These are phyloP conservation scores for Anastatus disparis DNA, from an alignment of 1,140 invertebrate genomes.

Conservation along the genomic window DNA sequence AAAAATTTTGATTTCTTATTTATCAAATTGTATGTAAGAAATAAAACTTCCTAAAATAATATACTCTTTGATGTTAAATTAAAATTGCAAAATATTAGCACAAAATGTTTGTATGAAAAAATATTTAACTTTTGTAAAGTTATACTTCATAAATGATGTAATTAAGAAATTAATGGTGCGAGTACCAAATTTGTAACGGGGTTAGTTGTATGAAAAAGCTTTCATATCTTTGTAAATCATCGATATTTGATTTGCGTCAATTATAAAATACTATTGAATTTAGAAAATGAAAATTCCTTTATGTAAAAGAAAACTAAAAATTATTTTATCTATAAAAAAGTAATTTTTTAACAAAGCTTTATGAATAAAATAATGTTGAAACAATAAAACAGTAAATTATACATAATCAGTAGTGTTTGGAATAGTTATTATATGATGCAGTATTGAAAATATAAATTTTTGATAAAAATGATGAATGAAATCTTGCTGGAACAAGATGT, in stretches of 20 bases:
- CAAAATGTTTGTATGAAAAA: conserved; percentile 5
- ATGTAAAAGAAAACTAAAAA: too few relatives aligned
- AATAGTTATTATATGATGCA: too few relatives aligned
- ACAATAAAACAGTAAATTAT: neutral
- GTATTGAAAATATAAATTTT: neutral
- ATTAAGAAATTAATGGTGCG: neutral
- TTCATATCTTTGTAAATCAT: neutral
- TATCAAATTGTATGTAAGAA: neutral
- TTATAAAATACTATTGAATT: neutral
- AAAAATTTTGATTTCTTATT: neutral
- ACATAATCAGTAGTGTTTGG: neutral
- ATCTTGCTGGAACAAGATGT: conserved; percentile 31
- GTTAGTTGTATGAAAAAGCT: neutral
- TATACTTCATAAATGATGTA: conserved; percentile 22
- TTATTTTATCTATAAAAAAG: neutral
- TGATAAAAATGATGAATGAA: neutral
- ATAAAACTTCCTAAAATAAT: neutral
- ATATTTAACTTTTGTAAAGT: conserved; percentile 11
- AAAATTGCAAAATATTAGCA: neutral
- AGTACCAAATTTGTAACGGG: neutral
- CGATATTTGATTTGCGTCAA: too few relatives aligned
- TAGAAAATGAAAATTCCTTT: too few relatives aligned
- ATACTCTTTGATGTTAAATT: neutral
- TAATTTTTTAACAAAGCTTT: conserved; percentile 16
- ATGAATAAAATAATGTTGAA: conserved; percentile 24